A percentile compares a stretch with the other conserved stretches of the same genome.
Conservation (phyloP, 2,797 vertebrate species). For the Platalea minor region DNA sequence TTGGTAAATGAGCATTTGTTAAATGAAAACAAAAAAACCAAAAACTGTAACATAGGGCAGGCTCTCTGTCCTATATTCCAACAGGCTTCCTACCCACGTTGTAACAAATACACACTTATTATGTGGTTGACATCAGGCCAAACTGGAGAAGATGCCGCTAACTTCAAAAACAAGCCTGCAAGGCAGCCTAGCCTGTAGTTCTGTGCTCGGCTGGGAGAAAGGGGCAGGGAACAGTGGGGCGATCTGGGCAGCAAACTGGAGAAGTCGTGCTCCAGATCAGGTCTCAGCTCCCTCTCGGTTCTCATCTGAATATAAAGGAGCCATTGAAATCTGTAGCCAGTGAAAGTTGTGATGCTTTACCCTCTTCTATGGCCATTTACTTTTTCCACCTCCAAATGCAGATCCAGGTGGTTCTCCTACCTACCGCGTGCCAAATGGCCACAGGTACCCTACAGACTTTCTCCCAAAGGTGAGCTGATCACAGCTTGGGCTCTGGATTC, state of each 20-base stretch:
- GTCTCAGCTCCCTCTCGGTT: not conserved
- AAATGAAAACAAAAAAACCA: not conserved
- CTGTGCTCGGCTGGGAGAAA: not conserved
- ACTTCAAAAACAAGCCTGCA: not conserved
- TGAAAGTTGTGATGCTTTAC: not conserved
- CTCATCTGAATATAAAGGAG: not conserved
- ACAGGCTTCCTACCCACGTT: not conserved
- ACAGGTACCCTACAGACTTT: not conserved
- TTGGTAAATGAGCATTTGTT: constrained; percentile 10
- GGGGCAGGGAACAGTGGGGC: not conserved
- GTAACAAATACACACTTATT: not conserved
- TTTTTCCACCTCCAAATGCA: not conserved
- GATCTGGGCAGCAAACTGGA: not conserved
- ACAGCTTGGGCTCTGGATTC: not conserved
- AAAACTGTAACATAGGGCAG: not conserved
- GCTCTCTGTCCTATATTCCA: not conserved
- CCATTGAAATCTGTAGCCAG: not conserved
- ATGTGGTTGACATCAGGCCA: not conserved
- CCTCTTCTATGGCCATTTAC: not conserved
- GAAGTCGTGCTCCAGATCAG: not conserved
- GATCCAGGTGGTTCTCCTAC: not conserved
- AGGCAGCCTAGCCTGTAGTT: not conserved
- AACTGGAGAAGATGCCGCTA: not conserved
- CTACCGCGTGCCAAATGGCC: not conserved
- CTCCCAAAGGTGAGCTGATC: not conserved